Conservation (phyloP, 2,888 invertebrate genomes). For the Caenorhabditis angaria region DNA sequence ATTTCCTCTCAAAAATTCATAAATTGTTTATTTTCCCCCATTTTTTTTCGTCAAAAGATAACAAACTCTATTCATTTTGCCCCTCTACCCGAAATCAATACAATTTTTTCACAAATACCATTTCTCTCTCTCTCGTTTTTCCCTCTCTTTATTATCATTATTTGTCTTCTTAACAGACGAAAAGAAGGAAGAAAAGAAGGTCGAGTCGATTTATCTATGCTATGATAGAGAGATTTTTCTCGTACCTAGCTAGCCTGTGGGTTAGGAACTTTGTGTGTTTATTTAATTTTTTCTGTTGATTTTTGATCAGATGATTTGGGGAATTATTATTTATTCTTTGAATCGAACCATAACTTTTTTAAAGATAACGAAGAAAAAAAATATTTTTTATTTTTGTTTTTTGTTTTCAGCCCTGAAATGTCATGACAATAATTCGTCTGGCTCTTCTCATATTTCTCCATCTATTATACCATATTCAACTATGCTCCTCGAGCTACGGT, state of each 20-base stretch:
- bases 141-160: neutral
- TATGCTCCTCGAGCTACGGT: too few relatives aligned
- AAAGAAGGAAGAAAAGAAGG: neutral
- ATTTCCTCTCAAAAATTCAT: too few relatives aligned
- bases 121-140: neutral
- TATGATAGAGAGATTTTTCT: neutral
- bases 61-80: too few relatives aligned
- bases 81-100: too few relatives aligned
- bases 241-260: too few relatives aligned
- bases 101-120: neutral
- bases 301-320: neutral
- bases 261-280: neutral
- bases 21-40: too few relatives aligned
- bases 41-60: too few relatives aligned
- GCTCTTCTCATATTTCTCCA: too few relatives aligned
- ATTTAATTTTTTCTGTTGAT: neutral
- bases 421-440: conserved; percentile 3
- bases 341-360: neutral
- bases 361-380: too few relatives aligned
- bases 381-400: too few relatives aligned
- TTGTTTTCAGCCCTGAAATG: neutral
- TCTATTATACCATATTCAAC: too few relatives aligned
- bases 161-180: conserved; percentile 1
- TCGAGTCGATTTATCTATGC: neutral
- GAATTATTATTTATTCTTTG: too few relatives aligned